Evolutionary conservation across 2,113 vertebrate genomes (phyloP), one percentile per base, ranked within the genome.

Genomic region (Struthio camelus): DNA sequence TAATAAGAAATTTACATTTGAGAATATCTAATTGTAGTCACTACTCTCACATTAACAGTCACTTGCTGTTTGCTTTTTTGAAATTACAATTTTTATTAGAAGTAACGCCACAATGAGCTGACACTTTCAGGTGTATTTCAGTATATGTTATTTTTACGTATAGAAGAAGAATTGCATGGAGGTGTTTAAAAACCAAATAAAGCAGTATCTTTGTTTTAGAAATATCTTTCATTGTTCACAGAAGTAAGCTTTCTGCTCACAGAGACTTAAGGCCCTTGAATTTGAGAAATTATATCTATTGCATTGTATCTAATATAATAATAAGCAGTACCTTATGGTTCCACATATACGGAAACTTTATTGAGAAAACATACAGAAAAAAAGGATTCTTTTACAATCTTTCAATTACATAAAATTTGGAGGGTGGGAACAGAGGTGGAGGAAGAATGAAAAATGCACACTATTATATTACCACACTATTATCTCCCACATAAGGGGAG

Each of bases 1-100:
- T 97, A 93, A 96, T 96, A 96, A 96, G 79, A 96, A 97, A 97
- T 97, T 97, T 97, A 94, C 95, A 96, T 91, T 30, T 3, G 75
- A 96, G 91, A 97, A 75, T 93, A 97, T 89, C 81, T 98, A 98
- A 97, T 97, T 97, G 81, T 94, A 97, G 94, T 97, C 94, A 93
- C 54, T 85, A 40, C 51, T 87, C 19, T 94, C 54, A 80, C 59
- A 87, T 91, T 94, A 94, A 59, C 62, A 92, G 53, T 85, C 78
- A 77, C 59, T 95, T 87, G 53, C 22, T 87, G 36, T 90, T 96
- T 95, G 27, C 6, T 73, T 96, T 91, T 77, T 71, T 30, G 75
- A 92, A 81, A 90, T 77, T 78, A 69, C 11, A n/a, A 3, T 62
- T 80, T 93, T 62, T 86, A 69, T 51, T 94, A 80, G 51, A 96